Base-by-base conservation (phyloP, 23 tunicate species). In the Botrylloides violaceus region DNA sequence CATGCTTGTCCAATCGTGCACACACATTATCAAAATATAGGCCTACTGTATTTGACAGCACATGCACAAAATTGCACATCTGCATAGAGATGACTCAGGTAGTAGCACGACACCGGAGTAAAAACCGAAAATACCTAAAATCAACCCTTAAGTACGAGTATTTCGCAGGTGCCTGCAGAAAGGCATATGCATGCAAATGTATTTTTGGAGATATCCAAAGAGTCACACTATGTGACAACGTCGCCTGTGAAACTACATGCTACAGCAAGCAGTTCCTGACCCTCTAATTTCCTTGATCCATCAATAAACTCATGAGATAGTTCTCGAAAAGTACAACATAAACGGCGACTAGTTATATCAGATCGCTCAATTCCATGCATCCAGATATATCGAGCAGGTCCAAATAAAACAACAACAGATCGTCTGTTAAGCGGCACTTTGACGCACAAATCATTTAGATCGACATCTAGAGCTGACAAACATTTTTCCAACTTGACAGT, bases 301-400 rank as follows among this genome's bases (percentile, higher is more conserved):
- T 33, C 31, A 0, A 65, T 3, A 66, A 93, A 93, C 21, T 80
- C 66, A 32, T 55, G 3, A 1, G 98, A 93, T 19, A 93, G 63
- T 66, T 93, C 94, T 53, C 98, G 59, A 28, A 93, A 80, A 2
- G 98, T 93, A 36, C 81, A 85, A 50, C 98, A 93, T 20, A 86
- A 5, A 35, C 98, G 59, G 65, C 83, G 82, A 56, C 58, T 53
- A 39, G 64, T 72, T 27, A 93, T 93, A 64, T 93, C 94, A 64
- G 81, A 23, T 55, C 92, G 76, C 32, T 31, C 71, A 56, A 90
- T 90, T 7, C 77, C 79, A 90, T 90, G 97, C 68, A 66, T 90
- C 97, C 97, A 90, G 62, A 66, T 60, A 36, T 73, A 70, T 19
- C 97, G 75, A 1, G 97, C 97, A 32, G 71, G 73, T 49, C 97